Percentiles rank a stretch among this genome's conserved stretches.
These are phyloP conservation scores for Pectinophora gossypiella DNA, from an alignment of 1,140 invertebrate species.

Conservation along the genomic window DNA sequence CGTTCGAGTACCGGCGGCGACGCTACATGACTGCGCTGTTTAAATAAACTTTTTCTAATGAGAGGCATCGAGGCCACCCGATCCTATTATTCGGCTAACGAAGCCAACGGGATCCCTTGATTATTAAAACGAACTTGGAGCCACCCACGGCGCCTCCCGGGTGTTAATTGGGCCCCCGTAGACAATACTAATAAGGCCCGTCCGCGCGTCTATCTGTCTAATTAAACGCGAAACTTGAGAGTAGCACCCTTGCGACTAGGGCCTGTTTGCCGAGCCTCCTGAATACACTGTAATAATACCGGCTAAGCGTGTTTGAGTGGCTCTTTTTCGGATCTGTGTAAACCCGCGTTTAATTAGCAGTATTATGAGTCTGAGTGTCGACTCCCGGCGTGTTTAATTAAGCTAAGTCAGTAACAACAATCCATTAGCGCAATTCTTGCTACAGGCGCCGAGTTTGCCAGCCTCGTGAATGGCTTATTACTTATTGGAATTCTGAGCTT, in stretches of 20 bases:
- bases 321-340: slow-evolving; percentile 73
- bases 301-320: slow-evolving; percentile 72
- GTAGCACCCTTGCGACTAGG: slow-evolving; percentile 63
- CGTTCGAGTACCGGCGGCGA: background rate
- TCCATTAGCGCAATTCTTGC: slow-evolving; percentile 43
- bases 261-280: slow-evolving; percentile 67
- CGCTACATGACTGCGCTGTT: background rate
- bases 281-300: slow-evolving; percentile 73
- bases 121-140: slow-evolving; percentile 71
- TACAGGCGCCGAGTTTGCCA: slow-evolving; percentile 20
- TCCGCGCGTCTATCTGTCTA: slow-evolving; percentile 72
- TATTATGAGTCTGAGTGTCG: slow-evolving; percentile 71
- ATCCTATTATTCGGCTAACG: slow-evolving; percentile 68
- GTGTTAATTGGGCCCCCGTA: slow-evolving; percentile 74
- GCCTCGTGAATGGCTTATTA: background rate
- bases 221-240: slow-evolving; percentile 74
- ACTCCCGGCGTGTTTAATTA: slow-evolving; percentile 69
- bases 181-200: slow-evolving; percentile 74
- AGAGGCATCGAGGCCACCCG: slow-evolving; percentile 31
- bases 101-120: slow-evolving; percentile 65
- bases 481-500: background rate
- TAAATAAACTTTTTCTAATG: slow-evolving; percentile 33
- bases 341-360: slow-evolving; percentile 72
- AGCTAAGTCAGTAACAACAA: slow-evolving; percentile 71
- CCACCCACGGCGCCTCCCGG: slow-evolving; percentile 58